Evolutionary conservation across 1,140 invertebrate genomes (phyloP).

Genomic region (Atta colombica): DNA sequence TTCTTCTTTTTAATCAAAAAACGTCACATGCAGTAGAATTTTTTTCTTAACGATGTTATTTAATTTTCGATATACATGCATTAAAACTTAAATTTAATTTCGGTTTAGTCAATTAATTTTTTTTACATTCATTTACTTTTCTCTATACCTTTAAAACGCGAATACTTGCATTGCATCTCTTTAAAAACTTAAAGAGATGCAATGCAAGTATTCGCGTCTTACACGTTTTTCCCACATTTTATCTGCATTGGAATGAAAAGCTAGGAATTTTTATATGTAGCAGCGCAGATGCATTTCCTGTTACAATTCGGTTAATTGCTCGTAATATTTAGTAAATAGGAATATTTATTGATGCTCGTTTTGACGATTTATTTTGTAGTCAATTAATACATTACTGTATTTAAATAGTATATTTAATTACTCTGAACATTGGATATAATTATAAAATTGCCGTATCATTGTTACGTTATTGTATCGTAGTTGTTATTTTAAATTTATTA

Average conservation of each 20-base stretch:
- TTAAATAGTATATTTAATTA: constrained; percentile 44
- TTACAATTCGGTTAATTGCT: constrained; percentile 3
- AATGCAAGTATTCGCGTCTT: neutral
- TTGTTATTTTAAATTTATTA: constrained; percentile 6
- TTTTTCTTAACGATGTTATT: constrained; percentile 1
- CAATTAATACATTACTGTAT: constrained; percentile 12
- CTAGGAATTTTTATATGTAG: neutral
- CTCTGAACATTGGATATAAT: neutral
- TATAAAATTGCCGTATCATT: neutral
- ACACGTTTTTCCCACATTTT: neutral
- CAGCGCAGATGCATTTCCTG: neutral
- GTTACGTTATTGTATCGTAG: neutral
- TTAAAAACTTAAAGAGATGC: neutral
- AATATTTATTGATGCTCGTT: constrained; percentile 29
- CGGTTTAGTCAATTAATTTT: neutral
- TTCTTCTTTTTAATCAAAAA: neutral
- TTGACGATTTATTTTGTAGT: constrained; percentile 15
- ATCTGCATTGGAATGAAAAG: neutral
- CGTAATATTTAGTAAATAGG: neutral
- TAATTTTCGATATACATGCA: neutral
- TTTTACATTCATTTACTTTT: neutral
- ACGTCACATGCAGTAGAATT: neutral
- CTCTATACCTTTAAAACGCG: no score
- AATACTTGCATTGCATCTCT: no score
- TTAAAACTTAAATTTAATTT: neutral